Evolutionary conservation across 2,888 invertebrate species (phyloP).

Genomic region (Leptopilina drosophilae): DNA sequence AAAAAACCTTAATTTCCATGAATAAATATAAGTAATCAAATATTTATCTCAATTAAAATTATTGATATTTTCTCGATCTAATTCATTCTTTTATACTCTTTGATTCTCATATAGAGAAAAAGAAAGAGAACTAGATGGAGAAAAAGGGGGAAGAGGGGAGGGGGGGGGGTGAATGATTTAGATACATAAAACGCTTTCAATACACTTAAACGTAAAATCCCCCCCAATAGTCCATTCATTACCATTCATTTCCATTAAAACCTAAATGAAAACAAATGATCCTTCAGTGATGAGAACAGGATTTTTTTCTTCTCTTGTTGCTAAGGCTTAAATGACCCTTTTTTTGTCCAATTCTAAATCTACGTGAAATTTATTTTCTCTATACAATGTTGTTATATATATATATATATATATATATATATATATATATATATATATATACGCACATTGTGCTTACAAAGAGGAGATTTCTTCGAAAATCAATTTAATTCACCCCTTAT

Average conservation of each 20-base stretch:
- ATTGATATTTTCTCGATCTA: too few species aligned
- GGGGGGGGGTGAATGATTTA: neutral
- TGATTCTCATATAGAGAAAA: too few species aligned
- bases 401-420: too few species aligned
- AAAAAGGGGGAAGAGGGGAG: too few species aligned
- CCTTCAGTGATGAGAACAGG: conserved; percentile 15
- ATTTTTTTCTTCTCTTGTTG: neutral
- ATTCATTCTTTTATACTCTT: too few species aligned
- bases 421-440: too few species aligned
- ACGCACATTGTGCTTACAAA: too few species aligned
- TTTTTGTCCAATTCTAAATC: neutral
- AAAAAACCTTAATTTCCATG: too few species aligned
- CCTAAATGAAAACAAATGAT: conserved; percentile 29
- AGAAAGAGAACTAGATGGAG: too few species aligned
- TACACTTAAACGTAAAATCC: conserved; percentile 17
- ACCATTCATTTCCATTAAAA: conserved; percentile 22
- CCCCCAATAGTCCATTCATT: conserved; percentile 27
- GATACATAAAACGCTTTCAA: conserved; percentile 16
- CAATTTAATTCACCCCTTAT: conserved; percentile 6
- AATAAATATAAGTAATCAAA: too few species aligned
- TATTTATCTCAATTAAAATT: too few species aligned
- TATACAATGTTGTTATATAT: neutral
- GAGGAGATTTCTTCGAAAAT: neutral
- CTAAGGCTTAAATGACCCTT: neutral
- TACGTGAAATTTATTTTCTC: neutral